Conservation (phyloP, 2,888 invertebrate species). For the Spodoptera exigua region DNA sequence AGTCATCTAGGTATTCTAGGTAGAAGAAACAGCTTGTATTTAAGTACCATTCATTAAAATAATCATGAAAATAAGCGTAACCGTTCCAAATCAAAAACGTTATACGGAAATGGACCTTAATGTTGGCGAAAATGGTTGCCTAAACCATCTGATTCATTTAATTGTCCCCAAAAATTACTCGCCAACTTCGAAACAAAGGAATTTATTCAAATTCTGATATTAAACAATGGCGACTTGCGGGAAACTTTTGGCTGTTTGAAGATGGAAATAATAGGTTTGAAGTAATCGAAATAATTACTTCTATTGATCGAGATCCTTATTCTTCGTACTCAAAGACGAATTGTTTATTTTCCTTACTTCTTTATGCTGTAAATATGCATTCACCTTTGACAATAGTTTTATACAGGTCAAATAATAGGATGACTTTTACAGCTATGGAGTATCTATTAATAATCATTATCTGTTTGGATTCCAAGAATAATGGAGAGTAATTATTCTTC, state of each 20-base stretch:
- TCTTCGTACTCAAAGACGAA: too few relatives aligned
- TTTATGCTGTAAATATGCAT: too few relatives aligned
- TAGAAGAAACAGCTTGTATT: too few relatives aligned
- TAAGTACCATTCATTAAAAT: too few relatives aligned
- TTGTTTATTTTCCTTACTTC: too few relatives aligned
- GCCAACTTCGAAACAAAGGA: background rate
- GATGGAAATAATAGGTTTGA: background rate
- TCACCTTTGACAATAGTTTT: background rate
- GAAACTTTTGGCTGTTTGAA: background rate
- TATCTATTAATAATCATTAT: too few relatives aligned
- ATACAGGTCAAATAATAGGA: too few relatives aligned
- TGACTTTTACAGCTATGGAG: too few relatives aligned
- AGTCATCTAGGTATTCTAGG: too few relatives aligned
- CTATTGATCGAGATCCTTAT: too few relatives aligned
- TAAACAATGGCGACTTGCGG: background rate
- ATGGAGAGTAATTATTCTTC: too few relatives aligned
- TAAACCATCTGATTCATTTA: constrained; percentile 2
- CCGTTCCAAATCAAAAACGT: background rate
- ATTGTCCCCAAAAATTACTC: background rate
- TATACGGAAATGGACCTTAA: background rate
- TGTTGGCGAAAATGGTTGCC: background rate
- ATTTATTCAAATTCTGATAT: background rate
- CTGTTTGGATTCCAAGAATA: too few relatives aligned
- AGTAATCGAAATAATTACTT: background rate
- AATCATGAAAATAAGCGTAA: background rate